Conservation (phyloP, 1,140 invertebrate genomes). For the Pachypsylla venusta region DNA sequence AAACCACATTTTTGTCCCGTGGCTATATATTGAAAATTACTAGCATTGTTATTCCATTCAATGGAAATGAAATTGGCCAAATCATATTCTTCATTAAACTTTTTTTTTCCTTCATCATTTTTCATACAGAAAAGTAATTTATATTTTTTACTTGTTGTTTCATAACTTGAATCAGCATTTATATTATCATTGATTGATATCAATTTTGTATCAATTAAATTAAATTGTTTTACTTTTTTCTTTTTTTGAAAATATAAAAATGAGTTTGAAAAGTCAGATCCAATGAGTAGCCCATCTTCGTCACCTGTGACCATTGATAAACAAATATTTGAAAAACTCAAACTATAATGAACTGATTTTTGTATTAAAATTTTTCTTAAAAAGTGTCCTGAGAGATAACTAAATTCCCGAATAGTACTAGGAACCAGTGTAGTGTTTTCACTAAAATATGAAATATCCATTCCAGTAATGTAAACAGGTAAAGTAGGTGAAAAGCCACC, state of each 20-base stretch:
- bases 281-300: neutral
- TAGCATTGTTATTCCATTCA: constrained; percentile 2
- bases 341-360: neutral
- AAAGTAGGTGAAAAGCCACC: neutral
- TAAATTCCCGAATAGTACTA: neutral
- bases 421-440: neutral
- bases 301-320: neutral
- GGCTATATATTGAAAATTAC: neutral
- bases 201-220: neutral
- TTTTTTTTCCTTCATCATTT: neutral
- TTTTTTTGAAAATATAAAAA: neutral
- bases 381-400: neutral
- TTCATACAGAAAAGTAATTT: neutral
- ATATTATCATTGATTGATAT: neutral
- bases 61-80: neutral
- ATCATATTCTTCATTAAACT: neutral
- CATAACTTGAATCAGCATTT: neutral
- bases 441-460: neutral
- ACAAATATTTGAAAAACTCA: neutral
- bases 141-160: neutral
- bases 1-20: neutral
- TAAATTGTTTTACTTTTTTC: neutral
- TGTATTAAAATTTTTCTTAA: neutral
- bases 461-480: neutral
- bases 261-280: no score